These are phyloP conservation scores for Steatornis caripensis DNA, from an alignment of 2,113 vertebrate species.

Conservation along the genomic window DNA sequence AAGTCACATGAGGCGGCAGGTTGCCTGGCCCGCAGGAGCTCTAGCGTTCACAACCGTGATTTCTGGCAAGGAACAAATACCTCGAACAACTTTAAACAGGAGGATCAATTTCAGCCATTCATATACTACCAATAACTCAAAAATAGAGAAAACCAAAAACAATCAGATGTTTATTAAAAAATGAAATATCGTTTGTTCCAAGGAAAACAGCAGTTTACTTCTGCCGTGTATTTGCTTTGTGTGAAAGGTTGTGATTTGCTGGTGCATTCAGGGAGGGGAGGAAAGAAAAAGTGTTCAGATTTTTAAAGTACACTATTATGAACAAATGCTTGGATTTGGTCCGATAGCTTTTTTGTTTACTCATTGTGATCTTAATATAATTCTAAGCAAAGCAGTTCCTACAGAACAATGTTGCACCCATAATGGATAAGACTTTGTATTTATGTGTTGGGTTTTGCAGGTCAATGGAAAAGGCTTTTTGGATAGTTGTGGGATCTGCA, in stretches of 20 bases:
- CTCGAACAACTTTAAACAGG: background rate
- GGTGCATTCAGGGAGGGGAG: background rate
- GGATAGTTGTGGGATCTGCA: background rate
- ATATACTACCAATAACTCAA: background rate
- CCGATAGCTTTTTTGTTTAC: background rate
- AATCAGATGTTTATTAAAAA: background rate
- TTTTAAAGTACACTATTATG: background rate
- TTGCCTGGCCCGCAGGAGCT: background rate
- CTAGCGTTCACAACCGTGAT: background rate
- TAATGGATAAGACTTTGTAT: background rate
- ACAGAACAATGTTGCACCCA: background rate
- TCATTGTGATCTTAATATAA: background rate
- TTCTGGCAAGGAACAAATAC: background rate
- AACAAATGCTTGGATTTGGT: background rate
- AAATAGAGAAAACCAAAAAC: background rate
- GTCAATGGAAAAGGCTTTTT: background rate
- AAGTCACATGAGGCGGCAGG: background rate
- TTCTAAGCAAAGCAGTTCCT: background rate
- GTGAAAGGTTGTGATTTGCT: background rate
- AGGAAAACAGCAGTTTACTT: background rate
- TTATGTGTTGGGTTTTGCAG: background rate
- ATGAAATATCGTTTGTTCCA: background rate
- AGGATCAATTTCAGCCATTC: background rate
- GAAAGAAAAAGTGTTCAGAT: background rate
- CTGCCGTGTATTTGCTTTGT: background rate